A percentile compares a stretch with the other conserved stretches of the same genome.
Evolutionary conservation across 2,113 vertebrate species (phyloP).

Genomic region (Rutilus rutilus): DNA sequence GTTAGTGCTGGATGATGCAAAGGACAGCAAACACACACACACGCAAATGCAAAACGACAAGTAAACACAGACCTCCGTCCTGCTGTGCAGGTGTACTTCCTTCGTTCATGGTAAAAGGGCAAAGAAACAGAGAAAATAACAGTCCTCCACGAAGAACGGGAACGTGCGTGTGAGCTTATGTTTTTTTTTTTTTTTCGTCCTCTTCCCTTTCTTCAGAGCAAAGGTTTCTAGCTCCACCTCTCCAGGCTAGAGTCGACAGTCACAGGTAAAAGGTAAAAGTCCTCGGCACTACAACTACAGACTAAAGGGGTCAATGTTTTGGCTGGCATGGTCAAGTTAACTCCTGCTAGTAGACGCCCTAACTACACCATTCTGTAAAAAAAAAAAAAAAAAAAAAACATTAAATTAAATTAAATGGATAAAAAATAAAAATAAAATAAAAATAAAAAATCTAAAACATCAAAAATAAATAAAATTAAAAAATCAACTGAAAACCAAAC

Average conservation of each 20-base stretch:
- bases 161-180: background rate
- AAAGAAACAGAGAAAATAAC: constrained; percentile 31
- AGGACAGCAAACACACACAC: constrained; percentile 15
- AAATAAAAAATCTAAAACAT: no score
- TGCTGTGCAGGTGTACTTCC: constrained; percentile 27
- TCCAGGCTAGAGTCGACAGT: background rate
- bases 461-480: no score
- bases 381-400: no score
- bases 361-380: background rate
- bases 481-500: no score
- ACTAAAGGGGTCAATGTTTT: background rate
- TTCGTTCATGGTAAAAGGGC: constrained; percentile 47
- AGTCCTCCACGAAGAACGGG: constrained; percentile 21
- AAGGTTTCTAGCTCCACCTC: constrained; percentile 12
- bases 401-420: no score
- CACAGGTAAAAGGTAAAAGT: constrained; percentile 34
- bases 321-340: background rate
- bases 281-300: constrained; percentile 14
- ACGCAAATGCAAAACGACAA: constrained; percentile 42
- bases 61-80: constrained; percentile 51
- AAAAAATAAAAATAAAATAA: no score
- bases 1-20: constrained; percentile 8
- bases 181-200: background rate
- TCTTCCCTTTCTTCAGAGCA: constrained; percentile 2
- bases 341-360: background rate